Evolutionary conservation across 2,888 invertebrate species (phyloP), one percentile per base, ranked within the genome.

Genomic region (Pyrochroa serraticornis): DNA sequence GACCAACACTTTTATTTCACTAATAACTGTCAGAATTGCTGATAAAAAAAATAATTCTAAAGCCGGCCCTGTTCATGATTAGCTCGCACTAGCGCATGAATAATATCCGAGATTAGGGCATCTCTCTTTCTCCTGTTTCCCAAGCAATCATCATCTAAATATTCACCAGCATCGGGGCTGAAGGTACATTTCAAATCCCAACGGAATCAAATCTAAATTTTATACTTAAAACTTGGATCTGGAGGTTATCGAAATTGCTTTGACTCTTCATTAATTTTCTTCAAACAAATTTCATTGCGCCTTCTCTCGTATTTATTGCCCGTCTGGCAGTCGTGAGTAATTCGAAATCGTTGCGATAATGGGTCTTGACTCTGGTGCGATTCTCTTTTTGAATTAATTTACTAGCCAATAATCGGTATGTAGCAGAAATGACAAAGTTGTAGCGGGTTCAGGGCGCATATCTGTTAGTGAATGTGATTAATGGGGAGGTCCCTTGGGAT

Each of bases 391-490:
- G 22, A 22, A 22, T 22, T 22, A 48, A 48, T 48, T 53, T 14
- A 37, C 65, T 65, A 66, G 67, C 62, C 69, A 68, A 69, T 69
- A 70, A 70, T 71, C 67, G 69, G 67, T 66, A 60, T 64, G 67
- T 68, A 68, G 67, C 64, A 63, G 68, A 66, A 70, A 72, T 71
- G 72, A 70, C 70, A 70, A 72, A 72, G 70, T 71, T 72, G 71
- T 69, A 69, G 69, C 66, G 65, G 68, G 71, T 68, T 70, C 64
- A 52, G 67, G 67, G 68, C 69, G 68, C 69, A 71, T 71, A 71
- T 71, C 70, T 71, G 71, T 71, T 71, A 70, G 72, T 71, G 74
- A 77, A 79, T 79, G 78, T 80, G 79, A 79, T 79, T 79, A 79
- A 79, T 80, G 79, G 78, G 75, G 72, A 71, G 71, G 67, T 76